phyloP scores from a whole-genome alignment of 2,888 invertebrate species.

The Dastarcus helophoroides region DNA sequence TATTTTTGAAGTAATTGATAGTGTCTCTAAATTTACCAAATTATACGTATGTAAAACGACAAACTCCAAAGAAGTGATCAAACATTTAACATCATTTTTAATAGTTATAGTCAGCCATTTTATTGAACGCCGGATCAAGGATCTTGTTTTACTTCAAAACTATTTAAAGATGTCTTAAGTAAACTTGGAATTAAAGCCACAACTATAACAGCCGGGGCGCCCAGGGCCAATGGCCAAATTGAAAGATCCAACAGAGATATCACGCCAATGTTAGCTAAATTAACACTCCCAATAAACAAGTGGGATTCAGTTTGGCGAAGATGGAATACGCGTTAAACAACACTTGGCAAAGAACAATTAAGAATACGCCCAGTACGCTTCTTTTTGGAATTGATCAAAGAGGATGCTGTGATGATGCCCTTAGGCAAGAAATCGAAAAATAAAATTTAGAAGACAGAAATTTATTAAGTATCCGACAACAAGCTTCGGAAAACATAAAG shows the following conservation, averaged over 20 bases:
- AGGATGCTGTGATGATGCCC: too few species aligned
- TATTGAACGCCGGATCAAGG: constrained; percentile 16
- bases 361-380: constrained; percentile 10
- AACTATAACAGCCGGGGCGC: constrained; percentile 15
- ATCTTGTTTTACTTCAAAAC: constrained; percentile 12
- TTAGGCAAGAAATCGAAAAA: too few species aligned
- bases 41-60: constrained; percentile 15
- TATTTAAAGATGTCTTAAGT: constrained; percentile 10
- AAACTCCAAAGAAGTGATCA: constrained; percentile 11
- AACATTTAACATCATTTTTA: constrained; percentile 13
- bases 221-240: constrained; percentile 20
- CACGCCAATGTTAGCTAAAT: constrained; percentile 16
- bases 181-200: constrained; percentile 15
- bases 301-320: constrained; percentile 12
- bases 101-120: constrained; percentile 13
- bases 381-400: constrained; percentile 7
- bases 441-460: too few species aligned
- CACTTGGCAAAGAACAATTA: constrained; percentile 1
- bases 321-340: constrained; percentile 9
- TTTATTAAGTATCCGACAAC: too few species aligned
- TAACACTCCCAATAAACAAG: constrained; percentile 9
- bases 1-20: constrained; percentile 18
- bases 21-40: constrained; percentile 18
- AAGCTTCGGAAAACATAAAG: too few species aligned
- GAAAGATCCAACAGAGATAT: constrained; percentile 14